phyloP scores from a whole-genome alignment of 92 coral and sea anemone species.

The Phenganax stokvisi region DNA sequence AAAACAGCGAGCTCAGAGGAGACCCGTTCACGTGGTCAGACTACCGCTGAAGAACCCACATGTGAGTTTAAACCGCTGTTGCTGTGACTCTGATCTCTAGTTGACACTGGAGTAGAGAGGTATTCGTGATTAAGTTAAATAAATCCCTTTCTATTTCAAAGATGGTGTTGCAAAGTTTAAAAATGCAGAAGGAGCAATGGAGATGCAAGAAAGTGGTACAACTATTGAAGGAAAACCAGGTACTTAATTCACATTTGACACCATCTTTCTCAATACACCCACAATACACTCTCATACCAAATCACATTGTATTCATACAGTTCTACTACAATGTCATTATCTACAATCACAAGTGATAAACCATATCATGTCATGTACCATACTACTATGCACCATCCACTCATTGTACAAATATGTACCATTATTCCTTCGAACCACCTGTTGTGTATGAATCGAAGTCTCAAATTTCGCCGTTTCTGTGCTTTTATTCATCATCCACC shows the following conservation, averaged over 20 bases:
- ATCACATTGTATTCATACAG: too few species aligned
- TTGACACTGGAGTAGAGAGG: neutral
- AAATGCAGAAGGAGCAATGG: neutral
- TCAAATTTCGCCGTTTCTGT: too few species aligned
- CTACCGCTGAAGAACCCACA: conserved; percentile 13
- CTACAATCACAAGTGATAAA: too few species aligned
- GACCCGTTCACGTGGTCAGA: neutral
- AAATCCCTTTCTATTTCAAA: neutral
- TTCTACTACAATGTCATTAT: too few species aligned
- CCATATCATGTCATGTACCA: neutral
- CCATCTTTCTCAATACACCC: too few species aligned
- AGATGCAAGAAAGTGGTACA: conserved; percentile 3
- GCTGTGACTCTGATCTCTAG: neutral
- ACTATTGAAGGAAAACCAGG: neutral
- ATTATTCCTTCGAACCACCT: too few species aligned
- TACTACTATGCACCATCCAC: neutral
- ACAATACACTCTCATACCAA: too few species aligned
- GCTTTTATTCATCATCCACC: too few species aligned
- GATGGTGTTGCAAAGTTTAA: conserved; percentile 10
- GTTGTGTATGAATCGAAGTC: too few species aligned
- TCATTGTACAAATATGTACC: neutral
- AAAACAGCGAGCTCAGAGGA: neutral
- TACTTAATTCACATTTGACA: too few species aligned
- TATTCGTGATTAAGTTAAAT: neutral
- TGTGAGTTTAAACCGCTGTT: neutral